Base-by-base conservation (phyloP, 2,888 invertebrate genomes). In the Conops quadrifasciatus region DNA sequence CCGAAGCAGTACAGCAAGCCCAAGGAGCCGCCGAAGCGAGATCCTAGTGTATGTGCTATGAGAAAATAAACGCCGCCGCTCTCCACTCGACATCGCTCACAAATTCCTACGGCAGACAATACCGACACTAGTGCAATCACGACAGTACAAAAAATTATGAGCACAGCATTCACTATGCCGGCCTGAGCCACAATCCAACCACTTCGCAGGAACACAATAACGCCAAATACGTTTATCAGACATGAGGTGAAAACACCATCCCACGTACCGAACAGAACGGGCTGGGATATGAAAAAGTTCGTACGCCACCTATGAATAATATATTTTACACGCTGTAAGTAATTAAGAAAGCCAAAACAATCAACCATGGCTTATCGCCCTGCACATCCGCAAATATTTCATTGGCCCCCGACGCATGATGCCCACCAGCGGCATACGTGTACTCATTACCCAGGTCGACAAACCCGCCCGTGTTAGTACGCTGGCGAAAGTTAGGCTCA, bases 171-270 rank as follows among this genome's bases (percentile, higher is more conserved):
- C 66, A 94, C 87, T 78, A 94, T 89, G 72, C 95, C 95, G 74
- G 94, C 94, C 86, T 95, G 93, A 53, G 94, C 97, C 67, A 98
- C 97, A 82, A 98, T 95, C 98, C 98, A 98, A 75, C 98, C 98
- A 74, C 97, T 95, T 79, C 98, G 89, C 72, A 98, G 88, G 87
- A 98, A 98, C 73, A 98, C 96, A 85, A 98, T 97, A 0, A 98
- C 97, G n/a, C 98, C 97, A 88, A 98, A 96, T 72, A 98, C 95
- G 87, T 98, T 98, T 82, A 98, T 96, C 80, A 98, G 91, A 84
- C 97, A 97, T 67, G 97, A 96, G 70, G 97, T 97, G 84, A 97
- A 98, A 9, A 98, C 98, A 75, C 98, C 98, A 87, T 98, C 98
- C 86, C 86, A 98, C 1, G 97, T 96, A 16, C 98, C 97, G 88